Conservation (phyloP, 2,113 vertebrate genomes). For the Gymnocephalus cernua region DNA sequence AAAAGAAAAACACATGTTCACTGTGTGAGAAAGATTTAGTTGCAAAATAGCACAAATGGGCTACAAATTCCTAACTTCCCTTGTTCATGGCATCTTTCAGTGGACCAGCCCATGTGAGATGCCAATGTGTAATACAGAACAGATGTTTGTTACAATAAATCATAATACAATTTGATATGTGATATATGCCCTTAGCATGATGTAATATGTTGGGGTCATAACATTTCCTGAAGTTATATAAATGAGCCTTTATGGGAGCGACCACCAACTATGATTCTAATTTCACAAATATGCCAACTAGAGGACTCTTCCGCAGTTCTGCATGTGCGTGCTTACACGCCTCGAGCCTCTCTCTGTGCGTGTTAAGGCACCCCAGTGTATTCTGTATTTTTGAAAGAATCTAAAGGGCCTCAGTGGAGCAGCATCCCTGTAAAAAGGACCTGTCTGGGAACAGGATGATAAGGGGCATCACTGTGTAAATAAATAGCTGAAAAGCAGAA, state of each 20-base stretch:
- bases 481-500: conserved; percentile 71
- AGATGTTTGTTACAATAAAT: conserved; percentile 59
- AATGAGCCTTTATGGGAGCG: conserved; percentile 47
- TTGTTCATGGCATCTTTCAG: conserved; percentile 30
- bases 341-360: conserved; percentile 23
- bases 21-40: not conserved
- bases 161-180: conserved; percentile 30
- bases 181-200: conserved; percentile 49
- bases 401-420: conserved; percentile 41
- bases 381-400: conserved; percentile 47
- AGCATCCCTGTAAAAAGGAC: conserved; percentile 33
- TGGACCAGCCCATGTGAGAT: conserved; percentile 35
- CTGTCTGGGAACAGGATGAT: conserved; percentile 70
- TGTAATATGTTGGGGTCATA: conserved; percentile 37
- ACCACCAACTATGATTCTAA: conserved; percentile 62
- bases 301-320: conserved; percentile 21
- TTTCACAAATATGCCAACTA: conserved; percentile 46
- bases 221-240: conserved; percentile 43
- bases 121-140: conserved; percentile 39
- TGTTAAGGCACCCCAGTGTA: conserved; percentile 53
- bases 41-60: conserved; percentile 1
- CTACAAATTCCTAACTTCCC: conserved; percentile 2
- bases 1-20: not conserved
- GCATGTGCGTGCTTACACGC: conserved; percentile 10
- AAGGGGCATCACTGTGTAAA: conserved; percentile 75